Percentiles rank a stretch among this genome's conserved stretches.
Evolutionary conservation across 2,888 invertebrate genomes (phyloP).

Genomic region (Orthosia gracilis): DNA sequence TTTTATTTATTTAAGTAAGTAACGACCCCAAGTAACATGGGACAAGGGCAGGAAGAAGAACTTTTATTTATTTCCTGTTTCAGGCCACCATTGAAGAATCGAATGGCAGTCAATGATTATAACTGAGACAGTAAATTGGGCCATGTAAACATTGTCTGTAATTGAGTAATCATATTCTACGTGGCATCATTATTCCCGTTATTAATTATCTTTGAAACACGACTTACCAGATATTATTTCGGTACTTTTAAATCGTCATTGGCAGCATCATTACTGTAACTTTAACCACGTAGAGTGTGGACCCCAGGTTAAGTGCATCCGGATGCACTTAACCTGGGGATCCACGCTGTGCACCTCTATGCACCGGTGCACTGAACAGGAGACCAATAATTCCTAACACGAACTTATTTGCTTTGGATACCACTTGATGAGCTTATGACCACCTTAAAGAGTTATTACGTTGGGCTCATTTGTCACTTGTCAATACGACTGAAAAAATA

Average conservation of each 20-base stretch:
- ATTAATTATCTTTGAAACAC: background rate
- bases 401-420: background rate
- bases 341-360: too few relatives aligned
- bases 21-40: too few relatives aligned
- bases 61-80: slow-evolving; percentile 4
- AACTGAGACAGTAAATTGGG: background rate
- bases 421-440: too few relatives aligned
- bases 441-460: too few relatives aligned
- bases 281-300: too few relatives aligned
- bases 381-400: too few relatives aligned
- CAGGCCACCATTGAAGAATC: background rate
- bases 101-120: background rate
- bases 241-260: background rate
- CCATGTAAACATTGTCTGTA: background rate
- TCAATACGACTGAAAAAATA: too few relatives aligned
- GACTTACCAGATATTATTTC: background rate
- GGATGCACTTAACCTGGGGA: too few relatives aligned
- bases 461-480: too few relatives aligned
- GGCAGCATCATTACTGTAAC: too few relatives aligned
- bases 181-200: background rate
- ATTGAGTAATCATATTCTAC: background rate
- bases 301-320: background rate
- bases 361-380: too few relatives aligned
- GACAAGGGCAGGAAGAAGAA: too few relatives aligned
- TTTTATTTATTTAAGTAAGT: slow-evolving; percentile 6